Percentiles rank a stretch among this genome's conserved stretches.
Evolutionary conservation across 2,888 invertebrate species (phyloP).

Genomic region (Phrixothrix hirtus): DNA sequence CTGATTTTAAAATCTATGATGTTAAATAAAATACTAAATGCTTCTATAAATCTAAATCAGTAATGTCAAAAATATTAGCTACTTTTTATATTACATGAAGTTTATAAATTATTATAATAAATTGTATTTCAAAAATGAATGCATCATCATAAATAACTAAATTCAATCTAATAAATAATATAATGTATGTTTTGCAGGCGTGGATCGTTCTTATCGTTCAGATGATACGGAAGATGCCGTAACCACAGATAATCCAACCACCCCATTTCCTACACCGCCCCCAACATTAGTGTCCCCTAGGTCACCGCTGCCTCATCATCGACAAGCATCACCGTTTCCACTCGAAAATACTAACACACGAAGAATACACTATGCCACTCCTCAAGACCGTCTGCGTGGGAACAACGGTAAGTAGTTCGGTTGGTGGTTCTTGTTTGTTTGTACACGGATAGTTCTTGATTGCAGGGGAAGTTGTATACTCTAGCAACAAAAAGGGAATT

Average conservation of each 20-base stretch:
- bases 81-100: too few species aligned
- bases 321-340: slow-evolving; percentile 73
- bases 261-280: slow-evolving; percentile 61
- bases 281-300: slow-evolving; percentile 59
- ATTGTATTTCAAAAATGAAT: too few species aligned
- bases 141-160: too few species aligned
- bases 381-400: slow-evolving; percentile 55
- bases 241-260: slow-evolving; percentile 61
- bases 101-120: too few species aligned
- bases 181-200: slow-evolving; percentile 60
- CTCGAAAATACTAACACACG: slow-evolving; percentile 68
- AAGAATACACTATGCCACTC: slow-evolving; percentile 59
- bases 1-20: too few species aligned
- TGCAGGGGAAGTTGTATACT: slow-evolving; percentile 37
- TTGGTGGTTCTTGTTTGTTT: slow-evolving; percentile 12
- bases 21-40: too few species aligned
- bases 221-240: slow-evolving; percentile 69
- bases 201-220: slow-evolving; percentile 74
- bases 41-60: too few species aligned
- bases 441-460: slow-evolving; percentile 22
- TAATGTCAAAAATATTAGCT: too few species aligned
- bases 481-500: slow-evolving; percentile 49
- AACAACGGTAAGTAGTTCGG: slow-evolving; percentile 50
- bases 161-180: too few species aligned
- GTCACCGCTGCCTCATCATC: slow-evolving; percentile 64